Conservation (phyloP, 53 echinoderm and acorn worm species). For the Echinometra lucunter region DNA sequence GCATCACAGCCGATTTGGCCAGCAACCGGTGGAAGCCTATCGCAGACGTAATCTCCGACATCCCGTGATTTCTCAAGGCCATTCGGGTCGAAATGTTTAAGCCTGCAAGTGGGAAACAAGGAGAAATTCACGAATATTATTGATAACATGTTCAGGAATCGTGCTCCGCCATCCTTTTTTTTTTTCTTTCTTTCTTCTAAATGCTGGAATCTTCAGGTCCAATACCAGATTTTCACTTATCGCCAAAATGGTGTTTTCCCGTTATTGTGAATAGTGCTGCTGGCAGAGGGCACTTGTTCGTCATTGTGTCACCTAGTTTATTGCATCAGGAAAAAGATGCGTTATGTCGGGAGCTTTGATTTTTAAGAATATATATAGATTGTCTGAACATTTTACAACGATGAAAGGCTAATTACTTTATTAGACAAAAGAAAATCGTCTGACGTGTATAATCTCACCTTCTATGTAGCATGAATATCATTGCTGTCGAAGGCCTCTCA, state of each 20-base stretch:
- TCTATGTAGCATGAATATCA: slow-evolving; percentile 77
- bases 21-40: slow-evolving; percentile 81
- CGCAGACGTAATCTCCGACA: slow-evolving; percentile 83
- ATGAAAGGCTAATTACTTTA: no score
- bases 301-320: not conserved
- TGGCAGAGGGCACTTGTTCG: not conserved
- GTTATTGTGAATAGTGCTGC: not conserved
- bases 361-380: no score
- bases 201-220: no score
- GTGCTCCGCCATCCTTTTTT: no score
- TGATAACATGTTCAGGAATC: no score
- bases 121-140: not conserved
- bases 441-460: slow-evolving; percentile 70
- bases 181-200: no score
- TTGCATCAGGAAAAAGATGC: not conserved
- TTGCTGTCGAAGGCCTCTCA: slow-evolving; percentile 79
- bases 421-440: no score
- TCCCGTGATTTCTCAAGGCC: slow-evolving; percentile 69
- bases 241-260: not conserved
- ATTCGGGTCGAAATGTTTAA: slow-evolving; percentile 73
- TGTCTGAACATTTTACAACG: no score
- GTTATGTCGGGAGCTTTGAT: no score
- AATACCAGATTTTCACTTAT: not conserved
- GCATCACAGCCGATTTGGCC: slow-evolving; percentile 81
- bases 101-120: slow-evolving; percentile 27